phyloP scores from a whole-genome alignment of 2,797 vertebrate species.

The Sus cebifrons region DNA sequence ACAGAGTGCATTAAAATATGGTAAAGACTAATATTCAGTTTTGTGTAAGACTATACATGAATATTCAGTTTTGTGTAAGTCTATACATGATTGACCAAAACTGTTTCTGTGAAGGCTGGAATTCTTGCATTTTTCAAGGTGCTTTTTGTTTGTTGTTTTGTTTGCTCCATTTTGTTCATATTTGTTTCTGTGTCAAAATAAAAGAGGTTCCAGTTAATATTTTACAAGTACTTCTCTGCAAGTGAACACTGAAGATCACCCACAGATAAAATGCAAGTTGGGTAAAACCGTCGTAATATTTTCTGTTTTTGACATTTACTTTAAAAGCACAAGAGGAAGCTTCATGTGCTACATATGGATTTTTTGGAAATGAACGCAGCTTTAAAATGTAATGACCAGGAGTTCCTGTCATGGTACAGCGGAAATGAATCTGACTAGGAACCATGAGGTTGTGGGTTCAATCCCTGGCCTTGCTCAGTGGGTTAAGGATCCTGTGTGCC shows the following conservation, averaged over 20 bases:
- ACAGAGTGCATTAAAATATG: not conserved
- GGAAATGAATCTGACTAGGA: no score
- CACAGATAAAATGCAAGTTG: not conserved
- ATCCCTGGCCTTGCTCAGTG: no score
- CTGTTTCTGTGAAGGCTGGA: not conserved
- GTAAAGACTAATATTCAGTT: not conserved
- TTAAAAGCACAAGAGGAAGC: not conserved
- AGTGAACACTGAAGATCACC: not conserved
- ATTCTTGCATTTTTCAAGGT: not conserved
- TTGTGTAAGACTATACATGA: constrained; percentile 17
- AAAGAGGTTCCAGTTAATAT: not conserved
- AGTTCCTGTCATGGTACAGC: no score
- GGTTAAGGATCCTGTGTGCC: no score
- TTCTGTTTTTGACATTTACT: not conserved
- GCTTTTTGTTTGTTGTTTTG: not conserved
- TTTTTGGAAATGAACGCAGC: not conserved
- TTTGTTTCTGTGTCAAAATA: constrained; percentile 32
- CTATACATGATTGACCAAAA: not conserved
- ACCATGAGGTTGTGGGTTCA: no score
- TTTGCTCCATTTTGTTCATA: constrained; percentile 6
- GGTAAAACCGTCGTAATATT: not conserved
- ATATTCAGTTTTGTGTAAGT: constrained; percentile 27
- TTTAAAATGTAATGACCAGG: not conserved
- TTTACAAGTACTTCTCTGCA: constrained; percentile 43
- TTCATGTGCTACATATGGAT: not conserved